Percentiles rank a stretch among this genome's conserved stretches.
phyloP scores from a whole-genome alignment of 2,797 vertebrate species.

The Urocyon cinereoargenteus region DNA sequence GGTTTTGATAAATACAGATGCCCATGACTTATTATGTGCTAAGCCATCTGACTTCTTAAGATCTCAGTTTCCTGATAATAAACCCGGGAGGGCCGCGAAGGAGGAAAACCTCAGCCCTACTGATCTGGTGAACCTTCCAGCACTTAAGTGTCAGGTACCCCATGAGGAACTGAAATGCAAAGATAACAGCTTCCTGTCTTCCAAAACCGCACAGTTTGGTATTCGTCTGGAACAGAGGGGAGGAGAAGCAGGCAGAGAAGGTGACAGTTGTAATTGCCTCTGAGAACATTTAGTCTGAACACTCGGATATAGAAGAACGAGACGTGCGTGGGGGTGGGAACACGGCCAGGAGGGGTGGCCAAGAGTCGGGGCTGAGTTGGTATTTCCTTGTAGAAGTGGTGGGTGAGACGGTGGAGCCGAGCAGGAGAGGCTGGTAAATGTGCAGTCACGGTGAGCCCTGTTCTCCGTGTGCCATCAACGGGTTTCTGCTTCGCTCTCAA shows the following conservation, averaged over 20 bases:
- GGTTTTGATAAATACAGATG: not conserved
- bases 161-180: not conserved
- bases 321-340: not conserved
- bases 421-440: not conserved
- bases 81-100: not conserved
- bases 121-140: not conserved
- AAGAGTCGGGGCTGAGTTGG: not conserved
- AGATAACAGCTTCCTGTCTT: not conserved
- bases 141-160: not conserved
- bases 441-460: accelerated
- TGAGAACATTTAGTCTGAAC: not conserved
- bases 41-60: not conserved
- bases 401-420: not conserved
- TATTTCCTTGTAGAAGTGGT: not conserved
- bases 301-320: not conserved
- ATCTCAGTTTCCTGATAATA: not conserved
- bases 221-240: not conserved
- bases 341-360: not conserved
- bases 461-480: too few relatives aligned
- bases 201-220: not conserved
- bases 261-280: not conserved
- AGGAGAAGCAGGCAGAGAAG: not conserved
- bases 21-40: not conserved
- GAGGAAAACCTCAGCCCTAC: not conserved
- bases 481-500: not conserved